Evolutionary conservation across 2,888 invertebrate genomes (phyloP).

Genomic region (Catotricha subobsoleta): DNA sequence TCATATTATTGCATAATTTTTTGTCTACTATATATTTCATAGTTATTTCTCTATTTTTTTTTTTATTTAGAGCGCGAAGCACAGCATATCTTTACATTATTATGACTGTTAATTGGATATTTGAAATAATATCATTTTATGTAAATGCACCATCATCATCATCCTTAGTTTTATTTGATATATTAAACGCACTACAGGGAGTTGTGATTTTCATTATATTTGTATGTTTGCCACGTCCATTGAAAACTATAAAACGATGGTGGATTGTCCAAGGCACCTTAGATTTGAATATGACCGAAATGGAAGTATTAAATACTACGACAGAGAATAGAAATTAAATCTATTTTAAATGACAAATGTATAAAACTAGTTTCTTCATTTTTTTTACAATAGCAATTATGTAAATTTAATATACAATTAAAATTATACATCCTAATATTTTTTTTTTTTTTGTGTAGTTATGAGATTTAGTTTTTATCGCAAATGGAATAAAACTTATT

Average conservation of each 20-base stretch:
- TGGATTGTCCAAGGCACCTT: constrained; percentile 28
- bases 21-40: neutral
- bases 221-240: constrained; percentile 28
- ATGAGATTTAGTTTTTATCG: too few relatives aligned
- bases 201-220: constrained; percentile 47
- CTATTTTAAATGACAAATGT: too few relatives aligned
- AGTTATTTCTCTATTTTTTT: constrained; percentile 1
- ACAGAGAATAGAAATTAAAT: too few relatives aligned
- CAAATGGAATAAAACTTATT: too few relatives aligned
- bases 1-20: too few relatives aligned
- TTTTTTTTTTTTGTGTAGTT: too few relatives aligned
- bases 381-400: too few relatives aligned
- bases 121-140: constrained; percentile 46
- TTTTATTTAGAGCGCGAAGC: constrained; percentile 21
- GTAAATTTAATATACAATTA: too few relatives aligned
- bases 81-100: constrained; percentile 38
- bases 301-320: too few relatives aligned
- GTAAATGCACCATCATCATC: neutral
- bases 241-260: constrained; percentile 24
- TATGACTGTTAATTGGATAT: constrained; percentile 51
- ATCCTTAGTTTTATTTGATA: constrained; percentile 42
- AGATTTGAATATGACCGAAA: too few relatives aligned
- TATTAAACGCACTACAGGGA: constrained; percentile 51
- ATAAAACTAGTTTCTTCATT: too few relatives aligned
- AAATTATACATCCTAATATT: too few relatives aligned